These are phyloP conservation scores for Zygaena filipendulae DNA, from an alignment of 2,888 invertebrate species.

Conservation along the genomic window DNA sequence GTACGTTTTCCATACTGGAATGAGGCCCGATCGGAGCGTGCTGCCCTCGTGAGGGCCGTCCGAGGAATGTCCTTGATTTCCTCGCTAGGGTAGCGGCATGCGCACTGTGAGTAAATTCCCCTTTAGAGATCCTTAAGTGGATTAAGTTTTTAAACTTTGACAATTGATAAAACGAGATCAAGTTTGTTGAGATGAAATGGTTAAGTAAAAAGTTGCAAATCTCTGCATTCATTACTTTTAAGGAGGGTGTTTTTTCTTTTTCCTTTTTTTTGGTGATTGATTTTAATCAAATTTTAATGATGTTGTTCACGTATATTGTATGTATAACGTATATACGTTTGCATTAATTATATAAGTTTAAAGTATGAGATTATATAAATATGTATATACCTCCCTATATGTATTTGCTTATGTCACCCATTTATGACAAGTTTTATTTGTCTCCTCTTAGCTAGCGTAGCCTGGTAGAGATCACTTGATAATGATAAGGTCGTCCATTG, in stretches of 20 bases:
- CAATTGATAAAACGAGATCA: slow-evolving; percentile 62
- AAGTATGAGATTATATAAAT: no score
- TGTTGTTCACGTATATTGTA: no score
- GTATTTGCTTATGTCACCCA: no score
- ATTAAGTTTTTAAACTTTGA: slow-evolving; percentile 67
- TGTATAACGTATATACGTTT: no score
- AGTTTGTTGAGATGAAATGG: slow-evolving; percentile 49
- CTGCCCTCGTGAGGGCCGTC: slow-evolving; percentile 26
- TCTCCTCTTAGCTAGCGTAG: no score
- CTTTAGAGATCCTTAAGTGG: slow-evolving; percentile 61
- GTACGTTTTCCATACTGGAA: slow-evolving; percentile 39
- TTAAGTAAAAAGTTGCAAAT: slow-evolving; percentile 52
- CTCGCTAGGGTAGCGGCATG: slow-evolving; percentile 57
- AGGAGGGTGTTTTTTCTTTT: slow-evolving; percentile 3
- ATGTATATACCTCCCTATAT: no score
- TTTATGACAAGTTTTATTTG: no score
- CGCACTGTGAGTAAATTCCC: slow-evolving; percentile 44
- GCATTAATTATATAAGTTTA: no score
- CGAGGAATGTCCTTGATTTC: slow-evolving; percentile 57
- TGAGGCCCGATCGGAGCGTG: slow-evolving; percentile 28
- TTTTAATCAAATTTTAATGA: no score
- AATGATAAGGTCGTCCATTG: no score
- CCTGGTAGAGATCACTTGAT: no score
- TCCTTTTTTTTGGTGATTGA: slow-evolving; percentile 2
- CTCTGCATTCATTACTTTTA: slow-evolving; percentile 18